Evolutionary conservation across 2,888 invertebrate genomes (phyloP).

Genomic region (Fissipunctia ypsillon): DNA sequence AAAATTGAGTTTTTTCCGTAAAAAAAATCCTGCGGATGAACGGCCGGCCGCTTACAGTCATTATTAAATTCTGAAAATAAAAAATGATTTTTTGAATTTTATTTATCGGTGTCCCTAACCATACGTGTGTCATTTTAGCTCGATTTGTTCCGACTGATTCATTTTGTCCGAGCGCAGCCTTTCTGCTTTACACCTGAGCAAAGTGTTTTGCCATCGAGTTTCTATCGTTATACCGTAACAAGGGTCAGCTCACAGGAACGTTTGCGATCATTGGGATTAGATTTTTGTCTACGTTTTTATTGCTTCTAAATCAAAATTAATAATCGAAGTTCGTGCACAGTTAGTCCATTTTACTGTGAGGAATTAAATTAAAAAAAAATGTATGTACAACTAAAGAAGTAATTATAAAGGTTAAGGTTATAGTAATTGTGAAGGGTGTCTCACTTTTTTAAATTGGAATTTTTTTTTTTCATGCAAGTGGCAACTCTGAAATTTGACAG

Average conservation of each 20-base stretch:
- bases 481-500: no score
- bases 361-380: not conserved
- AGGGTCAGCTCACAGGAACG: not conserved
- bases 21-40: constrained; percentile 69
- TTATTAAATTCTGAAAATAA: constrained; percentile 58
- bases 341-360: not conserved
- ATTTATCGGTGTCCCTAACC: constrained; percentile 14
- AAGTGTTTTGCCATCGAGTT: constrained; percentile 40
- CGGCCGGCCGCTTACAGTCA: constrained; percentile 46
- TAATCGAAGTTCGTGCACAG: not conserved
- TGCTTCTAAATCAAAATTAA: not conserved
- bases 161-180: not conserved
- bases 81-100: constrained; percentile 38
- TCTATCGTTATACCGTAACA: constrained; percentile 9
- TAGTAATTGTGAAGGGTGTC: no score
- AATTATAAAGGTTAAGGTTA: no score
- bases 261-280: not conserved
- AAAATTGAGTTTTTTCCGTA: constrained; percentile 83
- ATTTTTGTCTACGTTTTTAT: not conserved
- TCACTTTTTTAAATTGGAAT: no score
- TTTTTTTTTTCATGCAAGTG: no score
- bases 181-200: not conserved
- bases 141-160: constrained; percentile 1
- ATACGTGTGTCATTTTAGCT: constrained; percentile 13
- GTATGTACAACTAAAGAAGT: no score